Evolutionary conservation across 2,888 invertebrate genomes (phyloP), one percentile per base, ranked within the genome.

Genomic region (Lumbricus terrestris): DNA sequence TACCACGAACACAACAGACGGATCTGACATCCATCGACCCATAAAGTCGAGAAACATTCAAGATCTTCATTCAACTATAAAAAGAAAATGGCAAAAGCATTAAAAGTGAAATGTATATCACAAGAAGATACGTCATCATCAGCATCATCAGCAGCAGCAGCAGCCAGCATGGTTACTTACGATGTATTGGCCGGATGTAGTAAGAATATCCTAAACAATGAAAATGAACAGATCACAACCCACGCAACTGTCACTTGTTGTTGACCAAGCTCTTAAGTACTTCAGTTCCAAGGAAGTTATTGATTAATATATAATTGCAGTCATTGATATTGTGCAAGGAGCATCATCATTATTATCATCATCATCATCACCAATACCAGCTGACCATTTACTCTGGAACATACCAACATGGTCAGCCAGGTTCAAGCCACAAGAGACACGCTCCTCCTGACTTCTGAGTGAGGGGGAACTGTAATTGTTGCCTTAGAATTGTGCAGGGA

Each of bases 161-260:
- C 3, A 0, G 34, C 23, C 34, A 34, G n/a, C n/a, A 34, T 37
- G 85, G 85, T 37, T 85, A 85, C 85, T 85, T 37, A 85, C 85
- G 85, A 85, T 34, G 85, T 35, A 85, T 85, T 85, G 85, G 35
- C 37, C 35, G 85, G 85, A 85, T 35, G 34, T 85, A 33, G 37
- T 34, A 11, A 37, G 85, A 85, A 85, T 35, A 34, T 85, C 85
- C 85, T 85, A 85, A 85, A 85, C 85, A 85, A 35, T 85, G 35
- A 85, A 85, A 83, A 85, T 34, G 35, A 85, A 85, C 85, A 85
- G 85, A 35, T 69, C 69, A 69, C 69, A 69, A 69, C 69, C 69
- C 69, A 69, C n/a, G 69, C 69, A 69, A n/a, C 29, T 69, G 29
- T 29, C 69, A 69, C 23, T 11, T 16, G n/a, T 16, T 69, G 16